Percentiles rank a stretch among this genome's conserved stretches.
Conservation (phyloP, 2,113 vertebrate species). For the Syngnathus scovelli region DNA sequence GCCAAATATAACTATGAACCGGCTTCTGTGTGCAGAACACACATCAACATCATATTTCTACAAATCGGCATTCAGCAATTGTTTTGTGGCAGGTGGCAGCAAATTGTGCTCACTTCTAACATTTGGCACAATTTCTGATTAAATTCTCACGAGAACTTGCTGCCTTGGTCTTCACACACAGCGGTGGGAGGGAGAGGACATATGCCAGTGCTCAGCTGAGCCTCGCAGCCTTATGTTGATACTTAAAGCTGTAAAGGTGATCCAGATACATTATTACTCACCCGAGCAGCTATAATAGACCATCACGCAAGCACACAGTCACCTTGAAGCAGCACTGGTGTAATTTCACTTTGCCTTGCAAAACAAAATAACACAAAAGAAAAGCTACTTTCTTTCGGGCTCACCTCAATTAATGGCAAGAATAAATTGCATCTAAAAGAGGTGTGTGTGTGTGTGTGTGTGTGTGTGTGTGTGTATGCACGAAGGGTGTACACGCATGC, state of each 20-base stretch:
- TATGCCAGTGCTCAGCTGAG: constrained; percentile 31
- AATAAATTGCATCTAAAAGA: neutral
- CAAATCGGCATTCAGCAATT: neutral
- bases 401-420: neutral
- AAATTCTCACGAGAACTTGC: constrained; percentile 12
- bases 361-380: neutral
- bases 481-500: constrained; percentile 17
- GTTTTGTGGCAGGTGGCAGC: neutral
- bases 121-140: constrained; percentile 8
- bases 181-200: constrained; percentile 17
- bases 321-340: constrained; percentile 24
- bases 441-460: neutral
- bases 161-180: constrained; percentile 14
- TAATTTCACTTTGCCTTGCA: constrained; percentile 5
- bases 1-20: neutral
- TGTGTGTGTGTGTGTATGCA: too few relatives aligned
- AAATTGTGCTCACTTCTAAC: neutral
- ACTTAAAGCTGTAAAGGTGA: constrained; percentile 27
- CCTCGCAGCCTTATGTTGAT: constrained; percentile 31
- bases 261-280: constrained; percentile 36
- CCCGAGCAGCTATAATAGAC: constrained; percentile 25
- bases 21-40: too few relatives aligned
- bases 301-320: constrained; percentile 35
- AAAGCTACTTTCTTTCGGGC: too few relatives aligned
- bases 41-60: neutral